Percentiles rank a stretch among this genome's conserved stretches.
Evolutionary conservation across 2,888 invertebrate genomes (phyloP).

Genomic region (Euzophera pinguis): DNA sequence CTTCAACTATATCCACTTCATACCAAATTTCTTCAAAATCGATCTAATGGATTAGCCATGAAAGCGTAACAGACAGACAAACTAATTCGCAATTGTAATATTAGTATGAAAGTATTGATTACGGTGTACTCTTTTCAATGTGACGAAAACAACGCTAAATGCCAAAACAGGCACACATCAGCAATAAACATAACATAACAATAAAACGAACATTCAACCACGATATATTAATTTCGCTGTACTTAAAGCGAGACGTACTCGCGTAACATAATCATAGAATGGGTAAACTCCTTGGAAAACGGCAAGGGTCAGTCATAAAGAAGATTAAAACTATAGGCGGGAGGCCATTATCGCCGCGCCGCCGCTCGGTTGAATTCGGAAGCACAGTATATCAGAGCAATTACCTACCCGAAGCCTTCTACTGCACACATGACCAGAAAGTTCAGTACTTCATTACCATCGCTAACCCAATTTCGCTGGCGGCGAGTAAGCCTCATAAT

Average conservation of each 20-base stretch:
- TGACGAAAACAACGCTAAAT: too few relatives aligned
- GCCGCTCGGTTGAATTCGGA: conserved; percentile 40
- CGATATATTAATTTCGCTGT: conserved; percentile 4
- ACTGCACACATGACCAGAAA: conserved; percentile 66
- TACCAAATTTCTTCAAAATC: too few relatives aligned
- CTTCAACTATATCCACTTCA: too few relatives aligned
- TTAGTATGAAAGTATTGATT: too few relatives aligned
- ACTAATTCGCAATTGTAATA: too few relatives aligned
- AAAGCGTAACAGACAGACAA: too few relatives aligned
- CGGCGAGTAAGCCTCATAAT: conserved; percentile 48
- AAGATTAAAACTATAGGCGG: conserved; percentile 69
- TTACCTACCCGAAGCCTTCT: conserved; percentile 40
- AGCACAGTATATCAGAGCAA: conserved; percentile 61
- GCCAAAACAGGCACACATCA: not conserved
- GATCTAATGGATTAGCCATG: too few relatives aligned
- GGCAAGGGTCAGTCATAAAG: conserved; percentile 67
- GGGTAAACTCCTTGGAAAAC: conserved; percentile 43
- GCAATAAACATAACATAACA: not conserved
- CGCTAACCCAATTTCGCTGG: conserved; percentile 48
- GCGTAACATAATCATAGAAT: conserved; percentile 35
- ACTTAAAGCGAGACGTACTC: conserved; percentile 16
- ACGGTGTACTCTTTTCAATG: too few relatives aligned
- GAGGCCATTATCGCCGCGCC: conserved; percentile 49
- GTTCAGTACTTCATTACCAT: conserved; percentile 72
- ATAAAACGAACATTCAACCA: not conserved